Evolutionary conservation across 2,113 vertebrate species (phyloP).

Genomic region (Brevimyrus niger): DNA sequence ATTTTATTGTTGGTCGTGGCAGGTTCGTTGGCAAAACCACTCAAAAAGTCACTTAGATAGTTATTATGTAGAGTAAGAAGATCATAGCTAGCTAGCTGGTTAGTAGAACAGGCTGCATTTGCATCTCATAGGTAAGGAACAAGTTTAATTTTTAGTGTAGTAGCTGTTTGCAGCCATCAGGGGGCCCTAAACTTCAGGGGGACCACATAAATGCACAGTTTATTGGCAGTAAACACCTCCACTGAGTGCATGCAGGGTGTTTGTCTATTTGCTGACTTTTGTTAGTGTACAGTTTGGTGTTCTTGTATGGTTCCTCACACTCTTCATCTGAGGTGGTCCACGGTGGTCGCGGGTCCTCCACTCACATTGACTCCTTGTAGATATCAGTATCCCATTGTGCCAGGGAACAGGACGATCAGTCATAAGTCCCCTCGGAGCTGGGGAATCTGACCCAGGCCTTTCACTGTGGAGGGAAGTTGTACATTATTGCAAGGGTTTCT

Average conservation of each 20-base stretch:
- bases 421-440: background rate
- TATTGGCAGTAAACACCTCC: background rate
- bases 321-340: background rate
- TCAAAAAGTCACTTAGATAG: background rate
- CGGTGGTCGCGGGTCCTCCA: background rate
- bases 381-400: slow-evolving; percentile 3
- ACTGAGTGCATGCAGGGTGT: background rate
- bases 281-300: background rate
- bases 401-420: background rate
- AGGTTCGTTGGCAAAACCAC: background rate
- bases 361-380: background rate
- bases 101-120: background rate
- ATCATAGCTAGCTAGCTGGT: background rate
- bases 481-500: background rate
- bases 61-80: background rate
- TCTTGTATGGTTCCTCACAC: background rate
- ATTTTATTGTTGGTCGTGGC: background rate
- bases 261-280: background rate
- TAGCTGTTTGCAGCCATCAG: background rate
- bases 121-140: background rate
- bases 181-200: background rate
- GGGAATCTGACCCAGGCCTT: background rate
- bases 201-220: background rate
- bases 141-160: background rate
- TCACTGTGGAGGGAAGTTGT: background rate